Conservation (phyloP, 2,888 invertebrate species). For the Catocala nupta region DNA sequence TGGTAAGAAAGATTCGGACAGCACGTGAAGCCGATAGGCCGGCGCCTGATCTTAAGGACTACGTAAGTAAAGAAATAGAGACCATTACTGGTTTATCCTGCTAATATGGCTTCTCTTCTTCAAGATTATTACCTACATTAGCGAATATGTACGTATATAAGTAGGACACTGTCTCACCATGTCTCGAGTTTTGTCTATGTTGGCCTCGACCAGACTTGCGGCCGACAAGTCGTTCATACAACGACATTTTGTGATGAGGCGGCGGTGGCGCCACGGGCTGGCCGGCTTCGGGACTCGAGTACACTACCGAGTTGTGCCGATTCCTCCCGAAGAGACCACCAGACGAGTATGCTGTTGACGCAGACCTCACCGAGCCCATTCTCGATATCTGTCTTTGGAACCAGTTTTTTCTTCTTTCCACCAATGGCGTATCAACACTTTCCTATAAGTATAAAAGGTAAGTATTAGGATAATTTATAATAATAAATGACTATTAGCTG, state of each 20-base stretch:
- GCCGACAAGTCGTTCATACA: conserved; percentile 94
- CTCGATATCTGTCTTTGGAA: conserved; percentile 94
- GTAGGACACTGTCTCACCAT: conserved; percentile 81
- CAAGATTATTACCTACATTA: too few species aligned
- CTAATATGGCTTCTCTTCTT: too few species aligned
- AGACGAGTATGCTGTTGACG: conserved; percentile 95
- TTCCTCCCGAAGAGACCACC: conserved; percentile 91
- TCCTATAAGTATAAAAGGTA: conserved; percentile 86
- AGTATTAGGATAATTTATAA: too few species aligned
- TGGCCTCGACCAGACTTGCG: conserved; percentile 92
- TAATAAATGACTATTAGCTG: too few species aligned
- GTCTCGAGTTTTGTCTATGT: conserved; percentile 88
- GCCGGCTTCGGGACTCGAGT: conserved; percentile 89
- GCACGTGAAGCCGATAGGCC: too few species aligned
- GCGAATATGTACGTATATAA: not conserved
- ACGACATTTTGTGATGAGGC: conserved; percentile 91
- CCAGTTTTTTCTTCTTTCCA: conserved; percentile 95
- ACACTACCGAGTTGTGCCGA: conserved; percentile 92
- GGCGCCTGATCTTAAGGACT: too few species aligned
- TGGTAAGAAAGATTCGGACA: too few species aligned
- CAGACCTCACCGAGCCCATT: conserved; percentile 95
- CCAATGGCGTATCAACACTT: conserved; percentile 96
- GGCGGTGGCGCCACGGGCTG: conserved; percentile 74
- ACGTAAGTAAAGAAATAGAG: too few species aligned
- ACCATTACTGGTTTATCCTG: too few species aligned